A percentile compares a stretch with the other conserved stretches of the same genome.
Evolutionary conservation across 1,140 invertebrate genomes (phyloP).

Genomic region (Gryon sp.): DNA sequence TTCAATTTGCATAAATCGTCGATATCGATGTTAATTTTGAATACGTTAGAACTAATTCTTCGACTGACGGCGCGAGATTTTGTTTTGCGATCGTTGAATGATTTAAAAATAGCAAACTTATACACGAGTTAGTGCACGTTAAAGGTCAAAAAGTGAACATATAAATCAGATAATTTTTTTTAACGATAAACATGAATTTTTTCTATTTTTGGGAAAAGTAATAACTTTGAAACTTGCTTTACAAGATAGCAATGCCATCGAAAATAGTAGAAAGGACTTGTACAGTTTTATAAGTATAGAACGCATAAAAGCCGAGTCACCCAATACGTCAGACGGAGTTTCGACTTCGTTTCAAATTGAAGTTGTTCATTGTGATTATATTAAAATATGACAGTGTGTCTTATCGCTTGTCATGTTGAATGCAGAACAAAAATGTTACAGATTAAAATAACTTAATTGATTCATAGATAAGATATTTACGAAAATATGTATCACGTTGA

Average conservation of each 20-base stretch:
- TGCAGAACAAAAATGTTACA: neutral
- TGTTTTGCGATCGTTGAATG: conserved; percentile 5
- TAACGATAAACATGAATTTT: no score
- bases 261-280: no score
- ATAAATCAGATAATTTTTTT: no score
- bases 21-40: conserved; percentile 44
- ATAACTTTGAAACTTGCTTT: no score
- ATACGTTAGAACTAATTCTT: conserved; percentile 26
- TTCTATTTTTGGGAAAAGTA: no score
- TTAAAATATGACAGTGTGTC: conserved; percentile 1
- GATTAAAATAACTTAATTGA: conserved; percentile 19
- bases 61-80: conserved; percentile 10
- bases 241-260: no score
- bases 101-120: conserved; percentile 51
- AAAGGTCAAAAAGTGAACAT: conserved; percentile 58
- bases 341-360: conserved; percentile 7
- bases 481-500: neutral
- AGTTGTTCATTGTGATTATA: conserved; percentile 14
- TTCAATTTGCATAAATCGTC: conserved; percentile 28
- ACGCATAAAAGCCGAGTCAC: conserved; percentile 49
- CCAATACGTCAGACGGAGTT: conserved; percentile 36
- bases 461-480: neutral
- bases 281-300: no score
- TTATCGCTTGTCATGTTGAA: conserved; percentile 18
- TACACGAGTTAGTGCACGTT: conserved; percentile 21